phyloP scores from a whole-genome alignment of 2,797 vertebrate genomes.

The Poeciliopsis infans region DNA sequence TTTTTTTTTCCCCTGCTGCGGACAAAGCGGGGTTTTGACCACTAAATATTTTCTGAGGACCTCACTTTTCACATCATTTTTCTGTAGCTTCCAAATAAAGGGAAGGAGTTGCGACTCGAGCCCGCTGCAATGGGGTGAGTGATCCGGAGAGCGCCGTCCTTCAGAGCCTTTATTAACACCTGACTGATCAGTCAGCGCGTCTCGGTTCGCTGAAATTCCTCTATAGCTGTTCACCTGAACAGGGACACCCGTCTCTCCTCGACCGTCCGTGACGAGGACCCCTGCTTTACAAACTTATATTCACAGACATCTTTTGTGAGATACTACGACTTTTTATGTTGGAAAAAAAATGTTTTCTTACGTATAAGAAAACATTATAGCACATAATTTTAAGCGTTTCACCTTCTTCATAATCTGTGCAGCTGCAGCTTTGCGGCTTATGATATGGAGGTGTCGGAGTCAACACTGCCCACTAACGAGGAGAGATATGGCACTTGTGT shows the following conservation, averaged over 20 bases:
- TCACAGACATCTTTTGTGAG: not conserved
- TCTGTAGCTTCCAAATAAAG: conserved; percentile 13
- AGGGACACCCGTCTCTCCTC: not conserved
- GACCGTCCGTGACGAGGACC: conserved; percentile 18
- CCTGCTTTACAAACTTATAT: conserved; percentile 23
- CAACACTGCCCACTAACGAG: conserved; percentile 60
- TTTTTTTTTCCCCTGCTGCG: conserved; percentile 23
- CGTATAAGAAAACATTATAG: too few relatives aligned
- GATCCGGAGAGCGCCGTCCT: conserved; percentile 44
- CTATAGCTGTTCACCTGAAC: not conserved
- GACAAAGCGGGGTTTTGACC: conserved; percentile 55
- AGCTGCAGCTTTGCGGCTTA: conserved; percentile 25
- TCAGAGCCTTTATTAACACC: conserved; percentile 55
- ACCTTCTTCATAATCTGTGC: conserved; percentile 7
- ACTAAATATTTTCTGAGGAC: conserved; percentile 64
- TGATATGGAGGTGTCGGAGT: conserved; percentile 57
- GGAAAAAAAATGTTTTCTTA: not conserved
- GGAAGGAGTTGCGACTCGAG: conserved; percentile 68
- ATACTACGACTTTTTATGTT: conserved; percentile 10
- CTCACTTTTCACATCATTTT: conserved; percentile 37
- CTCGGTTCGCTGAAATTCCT: conserved; percentile 22
- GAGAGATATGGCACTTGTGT: conserved; percentile 28
- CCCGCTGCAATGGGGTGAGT: conserved; percentile 83
- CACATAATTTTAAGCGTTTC: not conserved
- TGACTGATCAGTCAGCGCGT: conserved; percentile 36